Conservation (phyloP, 1,140 invertebrate species). For the Campoletis sonorensis region DNA sequence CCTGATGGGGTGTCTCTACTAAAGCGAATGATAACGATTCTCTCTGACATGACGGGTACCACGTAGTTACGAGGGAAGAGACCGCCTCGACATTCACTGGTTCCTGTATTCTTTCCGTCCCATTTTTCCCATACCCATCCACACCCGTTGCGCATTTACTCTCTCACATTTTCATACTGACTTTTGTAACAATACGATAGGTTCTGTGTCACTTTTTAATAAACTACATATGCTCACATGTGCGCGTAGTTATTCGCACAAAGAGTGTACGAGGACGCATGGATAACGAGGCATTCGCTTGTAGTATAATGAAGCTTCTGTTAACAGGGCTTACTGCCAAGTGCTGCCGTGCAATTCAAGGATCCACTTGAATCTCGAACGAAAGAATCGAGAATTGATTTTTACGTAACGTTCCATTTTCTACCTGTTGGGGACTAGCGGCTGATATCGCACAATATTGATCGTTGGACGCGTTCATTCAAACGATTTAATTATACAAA, state of each 20-base stretch:
- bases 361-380: not conserved
- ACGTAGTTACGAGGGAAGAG: conserved; percentile 41
- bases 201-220: conserved; percentile 27
- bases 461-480: no score
- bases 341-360: not conserved
- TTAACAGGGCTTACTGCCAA: conserved; percentile 6
- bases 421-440: no score
- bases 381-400: conserved; percentile 6
- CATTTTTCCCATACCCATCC: conserved; percentile 6
- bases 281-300: conserved; percentile 38
- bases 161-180: conserved; percentile 37
- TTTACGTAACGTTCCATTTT: not conserved
- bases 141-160: not conserved
- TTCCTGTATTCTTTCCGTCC: conserved; percentile 12
- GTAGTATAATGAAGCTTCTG: conserved; percentile 41
- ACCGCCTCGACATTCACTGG: conserved; percentile 27
- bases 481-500: no score
- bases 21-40: conserved; percentile 46
- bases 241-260: not conserved
- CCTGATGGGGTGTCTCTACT: not conserved
- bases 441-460: no score
- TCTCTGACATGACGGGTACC: conserved; percentile 31
- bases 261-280: not conserved
- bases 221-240: not conserved
- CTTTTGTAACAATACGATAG: conserved; percentile 44